Evolutionary conservation across 2,113 vertebrate species (phyloP).

Genomic region (Motacilla tschutschensis): DNA sequence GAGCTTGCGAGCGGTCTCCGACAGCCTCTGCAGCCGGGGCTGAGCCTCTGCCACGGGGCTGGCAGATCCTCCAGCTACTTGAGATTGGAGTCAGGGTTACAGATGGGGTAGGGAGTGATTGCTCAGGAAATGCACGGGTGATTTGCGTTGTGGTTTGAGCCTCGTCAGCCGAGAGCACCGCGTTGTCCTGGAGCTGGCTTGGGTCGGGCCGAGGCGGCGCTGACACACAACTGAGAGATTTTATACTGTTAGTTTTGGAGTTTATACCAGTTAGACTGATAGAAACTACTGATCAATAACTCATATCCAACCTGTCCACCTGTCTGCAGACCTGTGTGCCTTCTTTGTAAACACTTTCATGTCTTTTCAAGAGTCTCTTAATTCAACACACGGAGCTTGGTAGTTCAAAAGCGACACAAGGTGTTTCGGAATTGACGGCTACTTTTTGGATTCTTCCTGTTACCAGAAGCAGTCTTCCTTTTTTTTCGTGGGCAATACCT

Average conservation of each 20-base stretch:
- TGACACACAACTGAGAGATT: conserved; percentile 87
- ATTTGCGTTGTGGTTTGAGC: conserved; percentile 67
- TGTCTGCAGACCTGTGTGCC: conserved; percentile 95
- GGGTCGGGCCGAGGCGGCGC: conserved; percentile 63
- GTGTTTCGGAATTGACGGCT: conserved; percentile 65
- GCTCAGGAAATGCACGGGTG: conserved; percentile 88
- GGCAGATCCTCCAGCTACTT: conserved; percentile 82
- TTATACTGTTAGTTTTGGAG: conserved; percentile 75
- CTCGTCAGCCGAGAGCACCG: conserved; percentile 16
- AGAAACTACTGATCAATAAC: conserved; percentile 76
- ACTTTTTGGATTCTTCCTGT: conserved; percentile 76
- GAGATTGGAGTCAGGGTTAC: conserved; percentile 84
- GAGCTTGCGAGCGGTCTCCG: conserved; percentile 68
- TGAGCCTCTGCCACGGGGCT: conserved; percentile 70
- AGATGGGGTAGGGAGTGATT: conserved; percentile 72
- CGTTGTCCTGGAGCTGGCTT: conserved; percentile 66
- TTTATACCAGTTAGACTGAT: conserved; percentile 61
- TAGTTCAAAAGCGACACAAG: conserved; percentile 57
- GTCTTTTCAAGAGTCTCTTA: conserved; percentile 81
- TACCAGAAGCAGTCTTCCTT: conserved; percentile 88
- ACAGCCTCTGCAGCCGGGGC: conserved; percentile 77
- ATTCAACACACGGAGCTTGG: conserved; percentile 76
- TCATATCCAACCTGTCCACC: conserved; percentile 85
- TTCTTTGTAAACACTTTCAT: conserved; percentile 89
- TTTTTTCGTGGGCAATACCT: conserved; percentile 86